Evolutionary conservation across 1,140 invertebrate species (phyloP), one percentile per base, ranked within the genome.

Genomic region (Drosophila parvula): DNA sequence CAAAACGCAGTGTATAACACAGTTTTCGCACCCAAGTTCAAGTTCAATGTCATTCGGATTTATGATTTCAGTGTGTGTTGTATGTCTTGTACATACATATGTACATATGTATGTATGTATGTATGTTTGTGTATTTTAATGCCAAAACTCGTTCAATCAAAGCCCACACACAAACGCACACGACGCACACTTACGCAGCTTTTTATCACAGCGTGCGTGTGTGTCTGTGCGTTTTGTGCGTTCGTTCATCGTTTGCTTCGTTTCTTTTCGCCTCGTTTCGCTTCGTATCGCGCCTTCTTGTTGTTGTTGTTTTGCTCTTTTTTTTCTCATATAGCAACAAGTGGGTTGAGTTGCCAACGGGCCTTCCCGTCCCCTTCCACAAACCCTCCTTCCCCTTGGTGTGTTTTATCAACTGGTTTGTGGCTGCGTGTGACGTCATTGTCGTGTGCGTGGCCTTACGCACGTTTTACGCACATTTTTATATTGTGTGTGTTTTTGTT

Each of bases 31-130:
- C 30, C 45, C 78, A 88, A 86, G 83, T 88, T 88, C 83, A 88
- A 88, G 84, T 88, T 88, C 83, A 86, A 86, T 86, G 83, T 86
- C 63, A 74, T 68, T 69, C 47, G 61, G 45, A 69, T 67, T 69
- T 51, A 43, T 65, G 45, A 36, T 30, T 55, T 27, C 51, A 36
- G 32, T 36, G 32, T 48, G 30, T 34, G 3, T 41, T 32, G 11
- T 62, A 11, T 22, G 4, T 41, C 32, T 16, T 50, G 53, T 53
- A 16, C 16, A 28, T 53, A 16, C 16, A 28, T 30, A 10, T 56
- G 30, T 45, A n/a, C n/a, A n/a, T n/a, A 41, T 45, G 55, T 55
- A 14, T 32, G 47, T 28, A 7, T 30, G 4, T 32, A 59, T 41
- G 74, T 40, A n/a, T 57, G 64, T 48, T 38, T 47, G 60, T 45